Evolutionary conservation across 2,888 invertebrate species (phyloP), one percentile per base, ranked within the genome.

Genomic region (Eudasyphora cyanicolor): DNA sequence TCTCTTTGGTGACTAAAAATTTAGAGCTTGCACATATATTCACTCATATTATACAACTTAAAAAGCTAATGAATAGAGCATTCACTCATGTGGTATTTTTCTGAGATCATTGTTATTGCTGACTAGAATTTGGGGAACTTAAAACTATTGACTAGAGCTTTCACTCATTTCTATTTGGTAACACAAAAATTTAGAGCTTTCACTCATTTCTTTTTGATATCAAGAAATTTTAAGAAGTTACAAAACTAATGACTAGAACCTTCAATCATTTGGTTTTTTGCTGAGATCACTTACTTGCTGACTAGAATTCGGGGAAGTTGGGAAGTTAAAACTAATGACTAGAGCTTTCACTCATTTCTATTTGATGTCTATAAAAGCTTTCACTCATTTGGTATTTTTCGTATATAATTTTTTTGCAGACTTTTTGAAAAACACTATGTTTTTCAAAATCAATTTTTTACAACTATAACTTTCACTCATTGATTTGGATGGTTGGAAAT

Each of bases 211-310:
- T 14, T 45, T 12, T n/a, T 45, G 32, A 42, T 38, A 21, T 14
- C 17, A 38, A 51, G 17, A 54, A 29, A 29, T 38, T 14, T 24
- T 42, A 42, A 14, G 21, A 14, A 24, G 10, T 42, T 45, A 21
- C n/a, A 27, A 67, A 79, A 45, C 29, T n/a, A 67, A 38, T 75
- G 75, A 71, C 76, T 82, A 82, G 67, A 78, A 73, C 12, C 14
- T 49, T 70, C 27, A 10, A 27, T 21, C 19, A 21, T 27, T 29
- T 19, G 64, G 29, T 64, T 17, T 1, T 21, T 21, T 51, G 2
- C 4, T 49, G 49, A 49, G 17, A 35, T 7, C 17, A 49, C 2
- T 49, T 19, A 19, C 35, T 51, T 21, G 10, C 19, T 51, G 51
- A 51, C 70, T 42, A 71, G 49, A 71, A 38, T 17, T 35, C 14